Evolutionary conservation across 2,888 invertebrate species (phyloP).

Genomic region (Sminthurides aquaticus): DNA sequence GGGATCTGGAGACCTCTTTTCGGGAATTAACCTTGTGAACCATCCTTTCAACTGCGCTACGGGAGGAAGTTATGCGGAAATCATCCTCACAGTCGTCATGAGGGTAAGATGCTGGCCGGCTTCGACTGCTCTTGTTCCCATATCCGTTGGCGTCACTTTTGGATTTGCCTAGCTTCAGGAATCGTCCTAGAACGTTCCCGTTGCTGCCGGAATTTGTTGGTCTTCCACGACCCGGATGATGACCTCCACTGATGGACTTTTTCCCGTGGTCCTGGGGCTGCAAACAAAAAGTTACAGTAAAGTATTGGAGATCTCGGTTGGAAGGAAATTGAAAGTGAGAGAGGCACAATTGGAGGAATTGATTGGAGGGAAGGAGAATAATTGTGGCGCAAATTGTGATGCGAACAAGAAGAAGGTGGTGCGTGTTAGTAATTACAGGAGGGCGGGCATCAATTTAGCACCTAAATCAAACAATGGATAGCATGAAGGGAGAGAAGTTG

Average conservation of each 20-base stretch:
- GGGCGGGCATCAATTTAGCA: background rate
- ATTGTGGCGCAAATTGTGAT: background rate
- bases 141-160: conserved; percentile 39
- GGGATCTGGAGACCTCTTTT: conserved; percentile 39
- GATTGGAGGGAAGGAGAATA: no score
- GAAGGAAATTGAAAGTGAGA: background rate
- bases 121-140: conserved; percentile 1
- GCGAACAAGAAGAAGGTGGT: background rate
- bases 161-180: conserved; percentile 42
- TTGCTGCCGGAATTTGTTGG: background rate
- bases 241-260: conserved; percentile 4
- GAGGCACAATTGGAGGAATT: background rate
- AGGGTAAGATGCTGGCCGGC: conserved; percentile 6
- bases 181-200: conserved; percentile 36
- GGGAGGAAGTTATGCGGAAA: conserved; percentile 32
- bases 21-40: conserved; percentile 33
- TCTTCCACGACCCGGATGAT: background rate
- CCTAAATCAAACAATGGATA: background rate
- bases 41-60: conserved; percentile 40
- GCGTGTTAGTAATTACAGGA: background rate
- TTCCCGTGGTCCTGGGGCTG: background rate
- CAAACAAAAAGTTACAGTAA: no score
- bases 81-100: conserved; percentile 35
- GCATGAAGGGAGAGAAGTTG: background rate
- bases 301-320: background rate